Percentiles rank a stretch among this genome's conserved stretches.
Evolutionary conservation across 1,140 invertebrate genomes (phyloP).

Genomic region (Ephestia elutella): DNA sequence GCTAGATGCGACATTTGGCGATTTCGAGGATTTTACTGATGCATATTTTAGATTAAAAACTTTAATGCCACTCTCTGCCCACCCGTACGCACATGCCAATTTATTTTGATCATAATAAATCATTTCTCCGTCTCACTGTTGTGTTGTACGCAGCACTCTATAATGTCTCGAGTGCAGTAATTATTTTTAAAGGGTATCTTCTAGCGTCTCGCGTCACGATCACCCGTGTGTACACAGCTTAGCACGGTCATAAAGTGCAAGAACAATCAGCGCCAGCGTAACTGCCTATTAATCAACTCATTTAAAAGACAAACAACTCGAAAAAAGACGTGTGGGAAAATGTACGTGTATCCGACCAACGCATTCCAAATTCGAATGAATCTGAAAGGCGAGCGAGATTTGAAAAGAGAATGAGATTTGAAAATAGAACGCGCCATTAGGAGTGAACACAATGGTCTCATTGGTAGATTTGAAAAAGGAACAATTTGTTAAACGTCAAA

Average conservation of each 20-base stretch:
- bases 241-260: conserved; percentile 24
- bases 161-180: conserved; percentile 22
- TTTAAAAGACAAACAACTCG: conserved; percentile 62
- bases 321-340: conserved; percentile 69
- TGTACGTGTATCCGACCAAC: conserved; percentile 48
- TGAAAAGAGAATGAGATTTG: conserved; percentile 74
- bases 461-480: conserved; percentile 74
- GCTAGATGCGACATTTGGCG: conserved; percentile 63
- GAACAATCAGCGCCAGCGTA: conserved; percentile 53
- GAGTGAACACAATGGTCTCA: conserved; percentile 70
- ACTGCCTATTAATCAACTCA: conserved; percentile 70
- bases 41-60: conserved; percentile 66
- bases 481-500: conserved; percentile 75
- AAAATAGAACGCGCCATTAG: conserved; percentile 73
- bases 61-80: conserved; percentile 45
- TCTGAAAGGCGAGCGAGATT: conserved; percentile 66
- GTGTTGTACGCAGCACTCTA: conserved; percentile 18
- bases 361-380: conserved; percentile 72
- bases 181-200: conserved; percentile 18
- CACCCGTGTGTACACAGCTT: conserved; percentile 9
- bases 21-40: conserved; percentile 59
- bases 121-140: conserved; percentile 23
- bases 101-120: conserved; percentile 32
- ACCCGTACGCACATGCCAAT: conserved; percentile 32
- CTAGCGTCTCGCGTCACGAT: conserved; percentile 7